A percentile compares a stretch with the other conserved stretches of the same genome.
Conservation (phyloP, 1,140 invertebrate species). For the Laupala kohalensis region DNA sequence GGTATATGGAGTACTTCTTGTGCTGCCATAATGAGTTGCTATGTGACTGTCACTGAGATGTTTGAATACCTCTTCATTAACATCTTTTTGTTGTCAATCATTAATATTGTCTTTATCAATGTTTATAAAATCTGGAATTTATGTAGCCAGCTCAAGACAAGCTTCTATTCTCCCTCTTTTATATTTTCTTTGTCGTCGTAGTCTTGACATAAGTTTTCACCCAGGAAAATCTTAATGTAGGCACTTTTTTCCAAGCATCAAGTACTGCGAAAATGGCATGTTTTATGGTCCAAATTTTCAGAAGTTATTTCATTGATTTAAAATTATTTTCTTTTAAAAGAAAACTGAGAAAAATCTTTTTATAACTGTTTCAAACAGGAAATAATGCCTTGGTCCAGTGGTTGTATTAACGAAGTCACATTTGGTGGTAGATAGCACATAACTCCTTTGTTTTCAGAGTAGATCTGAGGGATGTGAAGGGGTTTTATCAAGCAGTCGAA, state of each 20-base stretch:
- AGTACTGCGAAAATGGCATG: too few species aligned
- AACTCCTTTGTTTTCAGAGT: not conserved
- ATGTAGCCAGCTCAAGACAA: not conserved
- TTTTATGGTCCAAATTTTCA: not conserved
- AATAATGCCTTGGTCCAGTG: not conserved
- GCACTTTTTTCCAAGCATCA: too few species aligned
- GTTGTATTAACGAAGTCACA: not conserved
- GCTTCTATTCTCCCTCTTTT: not conserved
- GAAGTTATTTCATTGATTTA: not conserved
- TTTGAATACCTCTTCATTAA: not conserved
- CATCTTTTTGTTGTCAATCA: not conserved
- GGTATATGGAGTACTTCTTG: not conserved
- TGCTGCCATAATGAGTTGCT: not conserved
- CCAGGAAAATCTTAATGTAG: not conserved
- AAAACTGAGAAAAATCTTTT: not conserved
- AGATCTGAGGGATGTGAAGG: not conserved
- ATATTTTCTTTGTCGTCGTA: not conserved
- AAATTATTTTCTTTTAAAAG: not conserved
- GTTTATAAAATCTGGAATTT: not conserved
- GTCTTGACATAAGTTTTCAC: not conserved
- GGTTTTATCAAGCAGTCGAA: not conserved
- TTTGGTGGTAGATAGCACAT: not conserved
- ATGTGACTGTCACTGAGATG: not conserved
- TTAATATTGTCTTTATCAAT: not conserved
- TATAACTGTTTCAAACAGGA: not conserved